A percentile compares a stretch with the other conserved stretches of the same genome.
Evolutionary conservation across 2,888 invertebrate species (phyloP).

Genomic region (Euzophera pinguis): DNA sequence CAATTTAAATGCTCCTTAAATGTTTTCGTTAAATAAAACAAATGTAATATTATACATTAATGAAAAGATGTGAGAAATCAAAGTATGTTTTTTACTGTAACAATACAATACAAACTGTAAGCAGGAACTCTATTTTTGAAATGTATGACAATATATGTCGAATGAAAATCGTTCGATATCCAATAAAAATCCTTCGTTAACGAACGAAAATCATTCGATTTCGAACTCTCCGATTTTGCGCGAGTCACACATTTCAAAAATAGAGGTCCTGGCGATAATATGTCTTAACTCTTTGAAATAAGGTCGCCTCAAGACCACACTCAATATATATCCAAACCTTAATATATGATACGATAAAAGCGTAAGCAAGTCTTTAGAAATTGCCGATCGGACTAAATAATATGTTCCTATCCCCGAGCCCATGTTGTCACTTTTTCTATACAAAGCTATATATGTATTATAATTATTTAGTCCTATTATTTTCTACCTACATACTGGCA

Average conservation of each 20-base stretch:
- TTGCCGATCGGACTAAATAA: conserved; percentile 3
- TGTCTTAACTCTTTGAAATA: background rate
- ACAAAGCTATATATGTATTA: background rate
- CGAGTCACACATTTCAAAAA: background rate
- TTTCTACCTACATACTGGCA: background rate
- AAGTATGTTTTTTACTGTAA: background rate
- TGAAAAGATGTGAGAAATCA: background rate
- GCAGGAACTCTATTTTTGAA: background rate
- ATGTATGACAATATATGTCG: too few species aligned
- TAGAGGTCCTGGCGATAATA: background rate
- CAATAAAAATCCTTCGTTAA: too few species aligned
- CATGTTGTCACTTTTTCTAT: background rate
- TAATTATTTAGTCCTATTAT: conserved; percentile 1
- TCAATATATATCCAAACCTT: background rate
- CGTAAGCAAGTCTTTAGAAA: conserved; percentile 2
- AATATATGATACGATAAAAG: background rate
- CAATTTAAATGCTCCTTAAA: background rate
- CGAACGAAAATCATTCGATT: too few species aligned
- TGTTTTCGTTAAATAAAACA: background rate
- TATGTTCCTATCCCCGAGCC: background rate
- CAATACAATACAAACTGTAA: too few species aligned
- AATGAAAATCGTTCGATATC: too few species aligned
- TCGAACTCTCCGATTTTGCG: too few species aligned
- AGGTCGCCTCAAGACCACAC: background rate
- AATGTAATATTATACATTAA: background rate